A percentile compares a stretch with the other conserved stretches of the same genome.
These are phyloP conservation scores for Vimba vimba DNA, from an alignment of 2,113 vertebrate species.

Conservation along the genomic window DNA sequence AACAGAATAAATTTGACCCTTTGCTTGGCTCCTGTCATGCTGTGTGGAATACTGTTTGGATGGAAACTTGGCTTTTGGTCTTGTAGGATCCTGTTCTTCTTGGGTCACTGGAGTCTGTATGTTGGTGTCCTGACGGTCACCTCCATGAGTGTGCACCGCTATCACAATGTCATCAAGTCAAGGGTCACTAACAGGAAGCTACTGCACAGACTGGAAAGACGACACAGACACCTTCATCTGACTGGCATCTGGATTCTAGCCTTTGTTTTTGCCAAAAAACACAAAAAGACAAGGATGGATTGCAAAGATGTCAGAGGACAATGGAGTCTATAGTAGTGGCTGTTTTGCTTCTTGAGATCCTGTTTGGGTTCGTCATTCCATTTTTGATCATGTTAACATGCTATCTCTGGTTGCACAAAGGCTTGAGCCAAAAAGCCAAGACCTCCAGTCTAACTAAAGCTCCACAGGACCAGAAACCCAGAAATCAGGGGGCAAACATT, in stretches of 20 bases:
- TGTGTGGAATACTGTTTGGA: conserved; percentile 65
- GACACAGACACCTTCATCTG: conserved; percentile 49
- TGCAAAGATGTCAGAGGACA: conserved; percentile 50
- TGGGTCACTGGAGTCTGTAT: conserved; percentile 73
- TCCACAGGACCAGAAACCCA: conserved; percentile 16
- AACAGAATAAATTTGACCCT: conserved; percentile 58
- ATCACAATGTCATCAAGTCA: conserved; percentile 62
- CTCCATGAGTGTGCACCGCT: conserved; percentile 71
- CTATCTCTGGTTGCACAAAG: conserved; percentile 66
- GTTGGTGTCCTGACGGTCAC: conserved; percentile 72
- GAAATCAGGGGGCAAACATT: neutral
- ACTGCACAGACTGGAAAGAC: conserved; percentile 45
- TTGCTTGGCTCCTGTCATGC: conserved; percentile 69
- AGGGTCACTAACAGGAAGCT: conserved; percentile 61
- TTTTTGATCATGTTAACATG: conserved; percentile 67
- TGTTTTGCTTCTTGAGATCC: conserved; percentile 67
- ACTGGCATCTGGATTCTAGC: conserved; percentile 55
- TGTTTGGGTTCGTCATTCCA: conserved; percentile 72
- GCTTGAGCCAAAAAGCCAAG: conserved; percentile 60
- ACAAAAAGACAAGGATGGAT: accelerated
- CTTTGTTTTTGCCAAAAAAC: conserved; percentile 50
- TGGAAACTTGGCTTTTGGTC: conserved; percentile 65
- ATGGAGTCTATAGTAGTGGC: conserved; percentile 57
- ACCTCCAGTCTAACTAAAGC: neutral
- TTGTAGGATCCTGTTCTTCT: conserved; percentile 69